Base-by-base conservation (phyloP, 92 coral and sea anemone species). In the Paramuricea clavata region DNA sequence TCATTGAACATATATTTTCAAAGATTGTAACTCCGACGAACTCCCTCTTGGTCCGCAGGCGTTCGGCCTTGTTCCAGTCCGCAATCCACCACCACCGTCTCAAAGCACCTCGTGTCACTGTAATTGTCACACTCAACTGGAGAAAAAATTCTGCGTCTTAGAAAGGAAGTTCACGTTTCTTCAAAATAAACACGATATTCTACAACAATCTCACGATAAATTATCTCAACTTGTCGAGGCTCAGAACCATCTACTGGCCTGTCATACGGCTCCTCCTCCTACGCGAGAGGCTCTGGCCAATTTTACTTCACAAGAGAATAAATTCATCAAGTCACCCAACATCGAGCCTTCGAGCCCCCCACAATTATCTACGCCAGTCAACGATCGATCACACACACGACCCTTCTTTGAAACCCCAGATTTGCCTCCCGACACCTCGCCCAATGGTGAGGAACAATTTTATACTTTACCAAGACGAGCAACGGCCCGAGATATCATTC, bases 211-310 rank as follows among this genome's bases (percentile, higher is more conserved):
- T 0, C 95, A 97, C 86, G 93, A 94, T 67, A 97, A 93, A 54
- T 86, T 97, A 17, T 74, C 95, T 1, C 97, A 97, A 72, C 93
- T 97, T 21, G 97, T 97, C n/a, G 99, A 97, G 80, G 99, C 99
- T 28, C 99, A 97, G 76, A 97, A 97, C 73, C 99, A 97, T 68
- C 80, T 97, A 21, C 65, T 97, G 19, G 91, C 98, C 2, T 94
- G 98, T 76, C 93, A 94, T n/a, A 94, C 96, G 6, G 54, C 84
- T 1, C 84, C 84, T 34, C 84, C 84, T 33, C 84, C 84, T 0
- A 59, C 84, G 2, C 71, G 73, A 0, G 73, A 79, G 39, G 84
- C 84, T 19, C 72, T n/a, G 31, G 21, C 52, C 36, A 79, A 5
- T 43, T 79, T 79, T 41, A 64, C 78, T 81, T 77, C 69, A 16